These are phyloP conservation scores for Sesia bembeciformis DNA, from an alignment of 2,888 invertebrate genomes.

Conservation along the genomic window DNA sequence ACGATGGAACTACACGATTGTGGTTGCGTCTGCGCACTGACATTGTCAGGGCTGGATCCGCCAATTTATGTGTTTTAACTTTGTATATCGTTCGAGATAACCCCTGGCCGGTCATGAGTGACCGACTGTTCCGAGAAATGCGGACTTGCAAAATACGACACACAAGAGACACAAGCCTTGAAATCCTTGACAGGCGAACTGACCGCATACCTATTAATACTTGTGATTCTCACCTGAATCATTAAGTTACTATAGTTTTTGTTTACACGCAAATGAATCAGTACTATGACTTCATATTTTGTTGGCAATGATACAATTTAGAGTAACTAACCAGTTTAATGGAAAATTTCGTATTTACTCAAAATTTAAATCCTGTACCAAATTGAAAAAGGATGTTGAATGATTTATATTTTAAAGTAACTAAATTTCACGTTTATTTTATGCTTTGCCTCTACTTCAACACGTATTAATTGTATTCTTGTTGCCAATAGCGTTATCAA, in stretches of 20 bases:
- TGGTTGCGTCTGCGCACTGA: conserved; percentile 19
- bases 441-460: too few relatives aligned
- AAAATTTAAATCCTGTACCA: too few relatives aligned
- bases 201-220: conserved; percentile 33
- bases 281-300: conserved; percentile 11
- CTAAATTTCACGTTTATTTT: too few relatives aligned
- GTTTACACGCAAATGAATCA: conserved; percentile 30
- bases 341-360: too few relatives aligned
- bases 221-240: conserved; percentile 26
- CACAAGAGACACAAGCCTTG: conserved; percentile 2
- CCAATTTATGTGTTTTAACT: conserved; percentile 57
- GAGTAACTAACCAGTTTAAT: too few relatives aligned
- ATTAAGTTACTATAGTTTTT: conserved; percentile 11
- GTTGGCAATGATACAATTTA: not conserved
- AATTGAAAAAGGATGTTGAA: too few relatives aligned
- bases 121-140: conserved; percentile 55
- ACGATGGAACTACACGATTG: conserved; percentile 21
- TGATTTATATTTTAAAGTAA: too few relatives aligned
- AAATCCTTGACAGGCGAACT: conserved; percentile 28
- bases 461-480: too few relatives aligned
- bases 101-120: conserved; percentile 47
- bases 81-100: conserved; percentile 51
- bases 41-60: conserved; percentile 30
- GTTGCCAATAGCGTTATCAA: too few relatives aligned
- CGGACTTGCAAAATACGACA: conserved; percentile 36